Base-by-base conservation (phyloP, 1,140 invertebrate species). In the Panagrolaimus sp. region DNA sequence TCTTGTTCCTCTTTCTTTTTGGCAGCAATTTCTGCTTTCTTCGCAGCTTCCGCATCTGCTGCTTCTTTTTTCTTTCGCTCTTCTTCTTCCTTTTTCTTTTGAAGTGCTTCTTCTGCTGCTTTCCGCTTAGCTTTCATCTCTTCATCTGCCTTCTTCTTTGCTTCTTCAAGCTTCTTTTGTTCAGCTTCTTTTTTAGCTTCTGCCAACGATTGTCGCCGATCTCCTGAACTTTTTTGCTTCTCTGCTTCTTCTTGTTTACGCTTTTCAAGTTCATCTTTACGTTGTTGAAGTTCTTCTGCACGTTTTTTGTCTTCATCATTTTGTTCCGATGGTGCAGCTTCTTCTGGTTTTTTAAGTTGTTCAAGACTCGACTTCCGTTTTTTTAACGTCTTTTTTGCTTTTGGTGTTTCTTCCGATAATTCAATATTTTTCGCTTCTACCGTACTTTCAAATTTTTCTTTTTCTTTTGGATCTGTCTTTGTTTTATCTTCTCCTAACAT, bases 21-120 rank as follows among this genome's bases (percentile, higher is more conserved):
- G 14, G 38, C 43, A 14, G 24, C 68, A 14, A 45, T 62, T 58
- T 70, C 43, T 14, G 26, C 67, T 43, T 70, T 48, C 28, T 71
- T 71, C 12, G 69, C 32, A n/a, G 64, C 68, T 17, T 67, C 45
- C 12, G 65, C 65, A 1, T 67, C 65, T 2, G 38, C 65, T 9
- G 45, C 43, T 63, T 71, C 45, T 43, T 71, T 71, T 26, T 58
- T 63, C 7, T 62, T 48, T 2, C 47, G 47, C 43, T 45, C 38
- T 43, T 71, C 68, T 17, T 70, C 68, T 28, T 32, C 24, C 46
- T 68, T 69, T 28, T 70, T 26, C 52, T 71, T 70, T 17, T 71
- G 44, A 12, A 26, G 67, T 12, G 45, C 68, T 43, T 71, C 66
- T 62, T 71, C 69, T 14, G 24, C 69, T 4, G 43, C 68, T 24